A percentile compares a stretch with the other conserved stretches of the same genome.
These are phyloP conservation scores for Naja naja DNA, from an alignment of 2,113 vertebrate genomes.

Conservation along the genomic window DNA sequence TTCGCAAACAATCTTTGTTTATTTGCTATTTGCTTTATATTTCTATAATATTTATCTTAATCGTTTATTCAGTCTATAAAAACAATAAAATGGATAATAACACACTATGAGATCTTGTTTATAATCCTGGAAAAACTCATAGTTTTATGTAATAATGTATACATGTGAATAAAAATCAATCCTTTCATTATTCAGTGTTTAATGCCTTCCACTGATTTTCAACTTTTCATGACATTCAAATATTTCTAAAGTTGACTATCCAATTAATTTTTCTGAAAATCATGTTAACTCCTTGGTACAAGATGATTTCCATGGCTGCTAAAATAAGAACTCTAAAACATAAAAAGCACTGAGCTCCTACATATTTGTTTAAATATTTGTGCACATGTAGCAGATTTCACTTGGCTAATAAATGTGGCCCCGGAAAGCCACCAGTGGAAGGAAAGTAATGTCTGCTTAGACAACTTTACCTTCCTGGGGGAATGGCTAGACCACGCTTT, in stretches of 20 bases:
- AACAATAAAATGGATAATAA: not conserved
- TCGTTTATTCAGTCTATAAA: not conserved
- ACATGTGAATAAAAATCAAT: not conserved
- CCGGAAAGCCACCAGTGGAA: too few relatives aligned
- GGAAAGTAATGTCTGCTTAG: too few relatives aligned
- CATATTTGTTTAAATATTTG: not conserved
- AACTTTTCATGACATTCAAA: not conserved
- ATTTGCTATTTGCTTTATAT: not conserved
- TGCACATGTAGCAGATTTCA: not conserved
- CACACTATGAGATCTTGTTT: not conserved
- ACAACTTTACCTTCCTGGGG: too few relatives aligned
- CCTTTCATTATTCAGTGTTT: not conserved
- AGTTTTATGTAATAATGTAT: not conserved
- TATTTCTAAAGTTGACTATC: not conserved
- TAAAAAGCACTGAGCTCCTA: too few relatives aligned
- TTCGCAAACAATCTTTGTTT: not conserved
- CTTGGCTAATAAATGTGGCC: not conserved
- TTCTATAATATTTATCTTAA: not conserved
- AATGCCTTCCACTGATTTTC: not conserved
- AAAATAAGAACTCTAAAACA: not conserved
- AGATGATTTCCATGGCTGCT: not conserved
- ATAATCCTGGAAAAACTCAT: not conserved
- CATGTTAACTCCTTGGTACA: not conserved
- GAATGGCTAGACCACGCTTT: too few relatives aligned
- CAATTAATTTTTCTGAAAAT: not conserved